Percentiles rank a stretch among this genome's conserved stretches.
Conservation (phyloP, 2,888 invertebrate genomes). For the Ischnus inquisitorius region DNA sequence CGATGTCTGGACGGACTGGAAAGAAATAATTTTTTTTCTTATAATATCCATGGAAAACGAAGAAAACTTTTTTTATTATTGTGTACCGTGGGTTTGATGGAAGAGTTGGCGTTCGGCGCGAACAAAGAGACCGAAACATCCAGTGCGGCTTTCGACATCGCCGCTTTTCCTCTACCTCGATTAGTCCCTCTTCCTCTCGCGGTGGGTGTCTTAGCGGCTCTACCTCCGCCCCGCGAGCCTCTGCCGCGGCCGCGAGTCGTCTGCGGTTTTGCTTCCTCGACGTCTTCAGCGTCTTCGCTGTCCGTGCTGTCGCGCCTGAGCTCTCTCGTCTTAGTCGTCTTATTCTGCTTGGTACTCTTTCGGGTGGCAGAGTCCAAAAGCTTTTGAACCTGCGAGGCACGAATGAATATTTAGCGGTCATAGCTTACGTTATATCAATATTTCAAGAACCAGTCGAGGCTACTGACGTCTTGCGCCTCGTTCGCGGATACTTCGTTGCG, state of each 20-base stretch:
- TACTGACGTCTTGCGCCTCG: conserved; percentile 55
- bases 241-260: conserved; percentile 49
- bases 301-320: not conserved
- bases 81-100: conserved; percentile 20
- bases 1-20: not conserved
- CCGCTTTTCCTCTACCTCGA: conserved; percentile 38
- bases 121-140: conserved; percentile 8
- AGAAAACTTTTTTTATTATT: not conserved
- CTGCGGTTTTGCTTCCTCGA: not conserved
- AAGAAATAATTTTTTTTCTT: not conserved
- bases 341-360: not conserved
- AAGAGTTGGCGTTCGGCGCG: conserved; percentile 16
- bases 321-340: not conserved
- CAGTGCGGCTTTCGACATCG: conserved; percentile 21
- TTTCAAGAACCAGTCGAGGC: not conserved
- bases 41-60: not conserved
- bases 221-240: conserved; percentile 57
- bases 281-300: not conserved
- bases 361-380: conserved; percentile 36
- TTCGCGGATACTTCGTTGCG: conserved; percentile 25
- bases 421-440: not conserved
- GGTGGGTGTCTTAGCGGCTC: conserved; percentile 34
- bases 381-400: conserved; percentile 24
- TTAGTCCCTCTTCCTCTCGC: conserved; percentile 40
- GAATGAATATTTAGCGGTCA: not conserved